Evolutionary conservation across 2,888 invertebrate genomes (phyloP), one percentile per base, ranked within the genome.

Genomic region (Carterocephalus palaemon): DNA sequence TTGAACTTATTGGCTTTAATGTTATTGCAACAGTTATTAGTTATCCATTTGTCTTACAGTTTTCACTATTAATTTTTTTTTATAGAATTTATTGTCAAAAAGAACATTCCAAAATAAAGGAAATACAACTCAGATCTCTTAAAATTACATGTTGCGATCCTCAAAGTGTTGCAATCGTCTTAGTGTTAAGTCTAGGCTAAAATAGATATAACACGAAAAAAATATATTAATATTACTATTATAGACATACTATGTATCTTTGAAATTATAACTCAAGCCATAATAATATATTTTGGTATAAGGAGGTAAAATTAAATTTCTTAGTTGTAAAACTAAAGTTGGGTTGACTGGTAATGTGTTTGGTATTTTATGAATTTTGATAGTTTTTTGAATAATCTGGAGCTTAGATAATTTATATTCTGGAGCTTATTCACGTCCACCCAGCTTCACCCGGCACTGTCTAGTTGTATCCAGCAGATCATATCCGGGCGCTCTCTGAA

Each of bases 261-360:
- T 64, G 72, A 79, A 79, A 74, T 73, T 68, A 76, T 73, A 80
- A 82, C 72, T 75, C 74, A 75, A 81, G 85, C 85, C 85, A 86
- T 86, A 86, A 85, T 84, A 82, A 85, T 83, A 83, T 85, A 85
- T 85, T 86, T 86, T 86, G 85, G 85, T 83, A 86, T 85, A 84
- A 84, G 81, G 65, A 72, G 66, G 64, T 75, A 62, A 64, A 59
- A 47, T 67, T 64, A 68, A 74, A 75, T 68, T 72, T 73, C 56
- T 68, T 77, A 72, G 73, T 75, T 74, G 52, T 66, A 64, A 36
- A 43, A 16, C 62, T 47, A 36, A 67, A 69, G 67, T 75, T 72
- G 73, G 74, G 70, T 74, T 58, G 69, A 65, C 62, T 47, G 58
- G 54, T 62, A 51, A 38, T 56, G 57, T 57, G 57, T 59, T 60